Evolutionary conservation across 1,140 invertebrate species (phyloP), one percentile per base, ranked within the genome.

Genomic region (Ceratina australensis): DNA sequence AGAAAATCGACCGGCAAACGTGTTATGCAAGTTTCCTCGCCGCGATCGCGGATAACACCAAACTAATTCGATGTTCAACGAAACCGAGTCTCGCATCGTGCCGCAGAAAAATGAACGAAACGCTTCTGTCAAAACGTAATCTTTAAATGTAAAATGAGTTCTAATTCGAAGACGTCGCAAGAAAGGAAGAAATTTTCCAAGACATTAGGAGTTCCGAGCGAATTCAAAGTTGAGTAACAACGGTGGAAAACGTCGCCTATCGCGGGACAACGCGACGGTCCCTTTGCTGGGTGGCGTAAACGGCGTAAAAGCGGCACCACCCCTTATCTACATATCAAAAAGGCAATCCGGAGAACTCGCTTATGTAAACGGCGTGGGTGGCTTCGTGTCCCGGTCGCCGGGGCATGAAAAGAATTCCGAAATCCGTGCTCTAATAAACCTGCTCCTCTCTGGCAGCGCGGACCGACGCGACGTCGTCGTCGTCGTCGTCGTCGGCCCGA

Each of bases 241-340:
- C 52, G 59, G 52, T 50, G 74, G 56, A 42, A 20, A 49, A 71
- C 33, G 64, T 50, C 50, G 60, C 20, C 66, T 77, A 69, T 68
- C 80, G 72, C 66, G 61, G 68, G 66, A 63, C 79, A 76, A 33
- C 68, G 57, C 26, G 47, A 18, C 57, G 33, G 49, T 79, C 83
- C 66, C 69, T 84, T 71, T 76, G 79, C 47, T 24, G 68, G 86
- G 86, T 84, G 86, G 89, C 87, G 89, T 91, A 91, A 92, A 91
- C 89, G 90, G 89, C 89, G 90, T 91, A 89, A 91, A 91, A 92
- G 90, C 89, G 86, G 79, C 72, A 78, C 78, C 87, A 89, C 87
- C 86, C 89, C 91, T 91, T 91, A 92, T 92, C 91, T 92, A 92
- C 92, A 92, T 92, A 92, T 92, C 92, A 92, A 92, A 92, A 92